These are phyloP conservation scores for Andrena fulva DNA, from an alignment of 2,888 invertebrate genomes.

Conservation along the genomic window DNA sequence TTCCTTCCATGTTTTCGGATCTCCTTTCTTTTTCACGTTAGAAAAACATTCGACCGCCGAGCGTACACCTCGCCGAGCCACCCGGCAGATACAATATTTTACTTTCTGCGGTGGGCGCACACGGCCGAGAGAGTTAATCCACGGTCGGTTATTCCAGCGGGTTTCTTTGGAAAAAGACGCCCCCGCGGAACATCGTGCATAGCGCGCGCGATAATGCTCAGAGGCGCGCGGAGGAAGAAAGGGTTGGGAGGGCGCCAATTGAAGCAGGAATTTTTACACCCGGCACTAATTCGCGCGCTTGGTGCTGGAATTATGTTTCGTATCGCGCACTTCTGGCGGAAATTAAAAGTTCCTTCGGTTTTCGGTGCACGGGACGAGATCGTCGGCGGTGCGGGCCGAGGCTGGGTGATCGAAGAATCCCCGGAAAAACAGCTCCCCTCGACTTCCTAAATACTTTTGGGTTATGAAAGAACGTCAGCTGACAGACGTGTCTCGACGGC, in stretches of 20 bases:
- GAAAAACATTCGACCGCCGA: conserved; percentile 64
- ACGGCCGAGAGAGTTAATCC: conserved; percentile 65
- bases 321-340: no score
- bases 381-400: no score
- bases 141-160: conserved; percentile 54
- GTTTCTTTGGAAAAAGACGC: conserved; percentile 50
- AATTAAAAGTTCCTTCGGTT: no score
- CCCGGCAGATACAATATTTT: conserved; percentile 64
- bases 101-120: conserved; percentile 64
- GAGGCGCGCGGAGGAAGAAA: background rate
- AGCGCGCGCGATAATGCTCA: conserved; percentile 11
- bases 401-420: no score
- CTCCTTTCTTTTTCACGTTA: conserved; percentile 52
- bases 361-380: no score
- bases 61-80: conserved; percentile 55
- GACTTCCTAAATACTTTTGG: conserved; percentile 41
- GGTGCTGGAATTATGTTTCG: background rate
- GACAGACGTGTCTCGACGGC: conserved; percentile 70
- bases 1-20: conserved; percentile 70
- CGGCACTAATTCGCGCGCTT: conserved; percentile 13
- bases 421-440: conserved; percentile 31
- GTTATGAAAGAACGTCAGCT: conserved; percentile 46
- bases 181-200: conserved; percentile 21
- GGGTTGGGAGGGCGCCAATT: background rate
- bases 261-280: conserved; percentile 10